These are phyloP conservation scores for Luperina testacea DNA, from an alignment of 2,888 invertebrate genomes.

Conservation along the genomic window DNA sequence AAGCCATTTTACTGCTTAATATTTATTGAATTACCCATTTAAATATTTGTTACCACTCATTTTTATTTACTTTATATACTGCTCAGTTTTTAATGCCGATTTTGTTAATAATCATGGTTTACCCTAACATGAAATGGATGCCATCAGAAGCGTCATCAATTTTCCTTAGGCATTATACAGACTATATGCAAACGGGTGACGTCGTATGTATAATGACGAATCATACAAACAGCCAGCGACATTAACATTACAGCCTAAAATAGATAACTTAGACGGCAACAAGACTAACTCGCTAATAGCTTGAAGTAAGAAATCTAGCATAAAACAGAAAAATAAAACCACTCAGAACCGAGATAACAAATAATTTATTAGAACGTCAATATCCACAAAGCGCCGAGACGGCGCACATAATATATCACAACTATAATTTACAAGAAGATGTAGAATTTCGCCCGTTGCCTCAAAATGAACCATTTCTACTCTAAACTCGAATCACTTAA, in stretches of 20 bases:
- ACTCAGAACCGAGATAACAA: conserved; percentile 55
- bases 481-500: background rate
- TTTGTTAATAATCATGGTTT: too few relatives aligned
- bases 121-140: too few relatives aligned
- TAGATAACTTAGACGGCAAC: background rate
- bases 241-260: background rate
- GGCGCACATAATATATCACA: conserved; percentile 27
- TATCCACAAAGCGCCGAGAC: conserved; percentile 52
- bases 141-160: too few relatives aligned
- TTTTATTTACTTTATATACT: too few relatives aligned
- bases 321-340: conserved; percentile 31
- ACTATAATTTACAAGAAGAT: conserved; percentile 66
- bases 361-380: conserved; percentile 73
- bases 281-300: background rate
- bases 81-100: too few relatives aligned
- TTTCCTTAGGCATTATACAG: too few relatives aligned
- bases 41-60: too few relatives aligned
- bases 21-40: too few relatives aligned
- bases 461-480: conserved; percentile 44
- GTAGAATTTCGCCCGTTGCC: conserved; percentile 55
- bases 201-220: too few relatives aligned
- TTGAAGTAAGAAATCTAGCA: background rate
- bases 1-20: too few relatives aligned
- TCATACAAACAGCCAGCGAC: too few relatives aligned
- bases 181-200: too few relatives aligned